These are phyloP conservation scores for Thera britannica DNA, from an alignment of 2,888 invertebrate species.

Conservation along the genomic window DNA sequence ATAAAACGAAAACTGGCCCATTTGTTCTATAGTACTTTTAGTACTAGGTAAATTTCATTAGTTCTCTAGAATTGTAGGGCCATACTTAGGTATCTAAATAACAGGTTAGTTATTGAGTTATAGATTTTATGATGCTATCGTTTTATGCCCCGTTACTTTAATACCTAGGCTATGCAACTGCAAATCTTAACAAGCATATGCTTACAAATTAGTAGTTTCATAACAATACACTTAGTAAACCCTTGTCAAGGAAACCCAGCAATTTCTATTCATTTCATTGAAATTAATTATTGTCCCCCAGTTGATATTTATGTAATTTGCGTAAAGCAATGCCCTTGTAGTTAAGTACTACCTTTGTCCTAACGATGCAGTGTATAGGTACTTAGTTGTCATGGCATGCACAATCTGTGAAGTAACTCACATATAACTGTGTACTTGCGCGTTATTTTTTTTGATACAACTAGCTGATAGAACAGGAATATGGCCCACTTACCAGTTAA, in stretches of 20 bases:
- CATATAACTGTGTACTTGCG: background rate
- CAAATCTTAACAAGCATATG: background rate
- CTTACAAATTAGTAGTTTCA: constrained; percentile 6
- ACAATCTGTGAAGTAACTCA: background rate
- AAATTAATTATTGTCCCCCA: constrained; percentile 68
- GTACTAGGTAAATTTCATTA: too few species aligned
- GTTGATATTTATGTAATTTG: constrained; percentile 71
- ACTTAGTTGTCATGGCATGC: constrained; percentile 15
- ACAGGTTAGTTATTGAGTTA: too few species aligned
- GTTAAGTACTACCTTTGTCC: constrained; percentile 28
- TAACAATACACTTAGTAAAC: constrained; percentile 29
- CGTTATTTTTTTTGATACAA: too few species aligned
- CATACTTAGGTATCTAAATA: too few species aligned
- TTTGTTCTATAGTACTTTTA: too few species aligned
- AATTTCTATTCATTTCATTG: constrained; percentile 58
- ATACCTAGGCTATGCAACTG: background rate
- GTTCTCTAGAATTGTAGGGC: too few species aligned
- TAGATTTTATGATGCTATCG: background rate
- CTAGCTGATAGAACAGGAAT: too few species aligned
- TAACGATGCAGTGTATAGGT: constrained; percentile 9
- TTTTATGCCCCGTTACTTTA: background rate
- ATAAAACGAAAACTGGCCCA: too few species aligned
- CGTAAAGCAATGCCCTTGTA: constrained; percentile 65
- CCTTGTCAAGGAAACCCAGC: constrained; percentile 49
- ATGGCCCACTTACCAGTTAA: too few species aligned